Base-by-base conservation (phyloP, 1,140 invertebrate species). In the Schlechtendalia chinensis region DNA sequence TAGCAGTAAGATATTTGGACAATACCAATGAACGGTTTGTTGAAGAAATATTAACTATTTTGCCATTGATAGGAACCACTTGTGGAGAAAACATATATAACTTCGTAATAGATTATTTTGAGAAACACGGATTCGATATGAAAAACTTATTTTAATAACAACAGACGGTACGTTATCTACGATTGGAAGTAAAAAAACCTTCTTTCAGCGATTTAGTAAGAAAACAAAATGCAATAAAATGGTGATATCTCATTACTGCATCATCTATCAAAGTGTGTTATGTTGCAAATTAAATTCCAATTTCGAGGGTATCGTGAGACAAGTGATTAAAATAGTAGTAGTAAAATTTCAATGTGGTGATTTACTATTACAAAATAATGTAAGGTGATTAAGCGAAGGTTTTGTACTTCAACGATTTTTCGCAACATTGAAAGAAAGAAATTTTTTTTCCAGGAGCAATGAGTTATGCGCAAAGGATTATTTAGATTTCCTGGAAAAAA, bases 221-320 rank as follows among this genome's bases (percentile, higher is more conserved):
- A 45, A 45, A 4, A 4, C 39, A 45, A 45, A 45, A 5, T 45
- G 39, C 39, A 45, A 45, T 53, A 53, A 53, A 53, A 53, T 53
- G 50, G 10, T 53, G 16, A 14, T 53, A 53, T 72, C 45, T 72
- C 53, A 72, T 72, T 47, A 72, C 45, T 72, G 47, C 69, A 72
- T 53, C 6, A 72, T 72, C 27, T 47, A 72, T 29, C 69, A 72
- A 54, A 72, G 45, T 53, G 67, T 53, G 22, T 54, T 72, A 6
- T 72, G 69, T 22, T 50, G 69, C 53, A 72, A 72, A 12, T 54
- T 72, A 72, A 72, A 54, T 72, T 72, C 29, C 24, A 53, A 50
- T 53, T 47, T 72, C 27, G 45, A 72, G 22, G 69, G 1, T 72
- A 54, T 27, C 50, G 53, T 72, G 69, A n/a, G 12, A 50, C 22